A percentile compares a stretch with the other conserved stretches of the same genome.
These are phyloP conservation scores for Ceratitis capitata DNA, from an alignment of 1,140 invertebrate genomes.

Conservation along the genomic window DNA sequence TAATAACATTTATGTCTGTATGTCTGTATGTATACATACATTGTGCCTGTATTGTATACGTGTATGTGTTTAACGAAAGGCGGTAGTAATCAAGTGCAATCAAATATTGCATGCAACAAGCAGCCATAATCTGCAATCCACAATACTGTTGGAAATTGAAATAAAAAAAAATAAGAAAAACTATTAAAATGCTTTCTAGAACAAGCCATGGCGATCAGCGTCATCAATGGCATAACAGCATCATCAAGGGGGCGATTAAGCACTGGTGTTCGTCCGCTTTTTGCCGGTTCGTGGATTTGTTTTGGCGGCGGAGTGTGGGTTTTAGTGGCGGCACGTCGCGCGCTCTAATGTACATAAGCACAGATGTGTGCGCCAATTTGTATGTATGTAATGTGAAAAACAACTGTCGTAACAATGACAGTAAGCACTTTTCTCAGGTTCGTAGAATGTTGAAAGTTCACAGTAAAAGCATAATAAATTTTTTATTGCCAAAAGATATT, in stretches of 20 bases:
- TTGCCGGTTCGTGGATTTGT: neutral
- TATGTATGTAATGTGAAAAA: no score
- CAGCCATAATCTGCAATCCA: neutral
- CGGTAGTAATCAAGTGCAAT: conserved; percentile 7
- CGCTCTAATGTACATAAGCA: neutral
- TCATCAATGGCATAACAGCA: neutral
- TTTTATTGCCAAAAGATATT: no score
- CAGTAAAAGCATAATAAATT: no score
- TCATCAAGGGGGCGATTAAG: neutral
- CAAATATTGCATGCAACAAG: conserved; percentile 1
- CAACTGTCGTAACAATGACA: no score
- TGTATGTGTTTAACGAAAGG: neutral
- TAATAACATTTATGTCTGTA: neutral
- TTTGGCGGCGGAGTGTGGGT: neutral
- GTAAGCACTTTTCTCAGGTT: no score
- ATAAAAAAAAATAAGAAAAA: neutral
- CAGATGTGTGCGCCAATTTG: neutral
- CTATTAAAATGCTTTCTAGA: neutral
- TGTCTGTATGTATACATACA: neutral
- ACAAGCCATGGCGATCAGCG: neutral
- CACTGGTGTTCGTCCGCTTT: neutral
- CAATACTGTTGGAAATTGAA: neutral
- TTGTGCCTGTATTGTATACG: no score
- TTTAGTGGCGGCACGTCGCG: neutral
- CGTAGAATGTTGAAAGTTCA: no score